A percentile compares a stretch with the other conserved stretches of the same genome.
Conservation (phyloP, 2,113 vertebrate species). For the Ondatra zibethicus region DNA sequence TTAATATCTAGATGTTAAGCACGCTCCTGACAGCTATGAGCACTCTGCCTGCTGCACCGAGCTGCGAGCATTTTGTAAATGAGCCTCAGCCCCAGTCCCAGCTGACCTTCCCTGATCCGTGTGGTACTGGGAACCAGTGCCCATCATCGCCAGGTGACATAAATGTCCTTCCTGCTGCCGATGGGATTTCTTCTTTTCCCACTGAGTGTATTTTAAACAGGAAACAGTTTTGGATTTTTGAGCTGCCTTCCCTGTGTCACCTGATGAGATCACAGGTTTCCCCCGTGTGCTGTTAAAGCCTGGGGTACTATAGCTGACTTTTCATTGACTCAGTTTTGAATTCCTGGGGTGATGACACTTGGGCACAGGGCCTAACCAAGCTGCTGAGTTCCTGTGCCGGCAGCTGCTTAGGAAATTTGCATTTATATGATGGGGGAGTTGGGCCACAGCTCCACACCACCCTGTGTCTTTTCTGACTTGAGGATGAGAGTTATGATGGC, state of each 20-base stretch:
- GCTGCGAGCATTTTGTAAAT: neutral
- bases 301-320: neutral
- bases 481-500: too few species aligned
- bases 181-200: neutral
- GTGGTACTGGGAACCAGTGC: neutral
- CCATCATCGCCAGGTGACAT: neutral
- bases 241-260: too few species aligned
- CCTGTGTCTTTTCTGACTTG: neutral
- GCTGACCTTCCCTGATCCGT: too few species aligned
- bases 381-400: neutral
- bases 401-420: too few species aligned
- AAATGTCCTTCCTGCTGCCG: neutral
- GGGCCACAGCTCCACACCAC: neutral
- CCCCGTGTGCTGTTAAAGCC: neutral
- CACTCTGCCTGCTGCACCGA: neutral
- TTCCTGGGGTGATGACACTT: neutral
- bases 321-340: neutral
- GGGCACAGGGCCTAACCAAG: neutral
- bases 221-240: neutral
- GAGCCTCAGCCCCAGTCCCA: neutral
- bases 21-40: too few species aligned
- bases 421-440: neutral
- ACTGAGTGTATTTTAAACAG: neutral
- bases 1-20: too few species aligned
- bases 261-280: neutral